Evolutionary conservation across 2,797 vertebrate species (phyloP), one percentile per base, ranked within the genome.

Genomic region (Microctenopoma stevenorrisi): DNA sequence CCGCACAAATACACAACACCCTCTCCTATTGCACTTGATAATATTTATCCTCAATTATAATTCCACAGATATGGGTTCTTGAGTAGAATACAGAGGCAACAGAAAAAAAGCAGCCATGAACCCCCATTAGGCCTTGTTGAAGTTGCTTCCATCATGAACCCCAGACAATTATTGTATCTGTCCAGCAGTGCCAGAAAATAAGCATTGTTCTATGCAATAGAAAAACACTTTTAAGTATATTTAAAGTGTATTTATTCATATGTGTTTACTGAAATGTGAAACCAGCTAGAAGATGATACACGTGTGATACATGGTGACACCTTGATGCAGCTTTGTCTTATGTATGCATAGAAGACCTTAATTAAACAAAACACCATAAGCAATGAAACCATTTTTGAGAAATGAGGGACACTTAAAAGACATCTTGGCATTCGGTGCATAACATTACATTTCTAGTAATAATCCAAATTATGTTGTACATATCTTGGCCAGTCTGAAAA

Each of bases 21-120:
- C 79, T 92, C 91, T 94, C 89, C 65, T 38, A 83, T 92, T 91
- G 83, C 92, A 87, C 83, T 88, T 70, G 84, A 94, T 91, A 93
- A 93, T 94, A 94, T 94, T 94, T 92, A 85, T 84, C 82, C 88
- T 89, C 85, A 85, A 87, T 92, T 93, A 88, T 91, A 91, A 91
- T 88, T 90, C 83, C 86, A 65, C 80, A 90, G 91, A 91, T 90
- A 90, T 88, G 80, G 86, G 91, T 87, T 86, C 84, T 71, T 54
- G 78, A 87, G 86, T 71, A 68, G 86, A 81, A 82, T 89, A 92
- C 90, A 93, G 91, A 90, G 90, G 85, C 83, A 81, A 68, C 78
- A 73, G 83, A 83, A 76, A 78, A 81, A 84, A 68, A 61, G 47
- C 3, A 73, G 63, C 88, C 90, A 90, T 85, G 81, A 87, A 72